Conservation (phyloP, 2,797 vertebrate genomes). For the Odontamblyopus rebecca region DNA sequence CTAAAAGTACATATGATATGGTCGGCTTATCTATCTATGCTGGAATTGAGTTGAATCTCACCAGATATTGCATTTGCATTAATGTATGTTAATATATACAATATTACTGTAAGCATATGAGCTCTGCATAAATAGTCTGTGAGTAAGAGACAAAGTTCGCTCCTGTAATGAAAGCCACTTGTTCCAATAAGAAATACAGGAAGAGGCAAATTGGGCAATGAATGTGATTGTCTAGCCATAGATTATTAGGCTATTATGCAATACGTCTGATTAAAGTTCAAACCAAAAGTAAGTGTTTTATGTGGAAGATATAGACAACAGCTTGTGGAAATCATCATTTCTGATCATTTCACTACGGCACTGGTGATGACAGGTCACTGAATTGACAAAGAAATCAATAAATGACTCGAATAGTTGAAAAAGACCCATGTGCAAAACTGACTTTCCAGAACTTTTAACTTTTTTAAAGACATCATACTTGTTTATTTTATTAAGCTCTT, state of each 20-base stretch:
- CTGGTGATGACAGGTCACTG: neutral
- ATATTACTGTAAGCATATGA: conserved; percentile 8
- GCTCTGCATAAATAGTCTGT: neutral
- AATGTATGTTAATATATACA: conserved; percentile 14
- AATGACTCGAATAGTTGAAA: neutral
- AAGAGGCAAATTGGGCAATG: conserved; percentile 1
- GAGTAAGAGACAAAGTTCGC: conserved; percentile 1
- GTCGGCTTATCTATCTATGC: neutral
- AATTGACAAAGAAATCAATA: neutral
- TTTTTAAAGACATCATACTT: too few relatives aligned
- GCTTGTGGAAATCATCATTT: neutral
- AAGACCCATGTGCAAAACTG: too few relatives aligned
- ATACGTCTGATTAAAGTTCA: neutral
- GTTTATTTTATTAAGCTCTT: too few relatives aligned
- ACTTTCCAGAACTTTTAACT: too few relatives aligned
- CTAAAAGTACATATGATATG: neutral
- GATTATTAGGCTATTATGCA: neutral
- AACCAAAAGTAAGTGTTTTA: neutral
- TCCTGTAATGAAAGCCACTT: conserved; percentile 10
- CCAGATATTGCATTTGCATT: neutral
- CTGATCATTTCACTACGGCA: neutral
- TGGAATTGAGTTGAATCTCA: neutral
- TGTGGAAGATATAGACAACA: neutral
- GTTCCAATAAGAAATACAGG: neutral
- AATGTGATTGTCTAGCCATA: neutral